Evolutionary conservation across 2,888 invertebrate genomes (phyloP).

Genomic region (Masnerella sp.): DNA sequence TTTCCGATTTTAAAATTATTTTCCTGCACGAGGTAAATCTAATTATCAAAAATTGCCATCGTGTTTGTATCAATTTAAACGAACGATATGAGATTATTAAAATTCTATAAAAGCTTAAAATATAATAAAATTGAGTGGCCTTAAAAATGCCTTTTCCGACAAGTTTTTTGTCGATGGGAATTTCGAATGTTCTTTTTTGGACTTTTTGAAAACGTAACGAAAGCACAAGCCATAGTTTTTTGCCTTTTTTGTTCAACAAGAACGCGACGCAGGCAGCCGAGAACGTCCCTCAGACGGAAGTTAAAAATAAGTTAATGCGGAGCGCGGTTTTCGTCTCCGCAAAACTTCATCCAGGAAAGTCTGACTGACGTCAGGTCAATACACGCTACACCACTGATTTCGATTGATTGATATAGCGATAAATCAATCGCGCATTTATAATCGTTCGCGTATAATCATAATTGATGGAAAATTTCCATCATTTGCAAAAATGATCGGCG

Average conservation of each 20-base stretch:
- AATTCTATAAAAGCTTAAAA: too few species aligned
- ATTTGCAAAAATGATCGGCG: not conserved
- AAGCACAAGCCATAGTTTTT: slow-evolving; percentile 3
- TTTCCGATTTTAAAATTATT: too few species aligned
- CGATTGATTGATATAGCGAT: slow-evolving; percentile 25
- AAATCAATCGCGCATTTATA: slow-evolving; percentile 21
- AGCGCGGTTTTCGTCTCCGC: slow-evolving; percentile 11
- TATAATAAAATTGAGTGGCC: too few species aligned
- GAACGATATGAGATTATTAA: too few species aligned
- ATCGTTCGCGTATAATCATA: slow-evolving; percentile 10
- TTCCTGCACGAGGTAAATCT: too few species aligned
- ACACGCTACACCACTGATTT: slow-evolving; percentile 23
- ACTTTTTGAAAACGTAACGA: too few species aligned
- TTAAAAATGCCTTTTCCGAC: too few species aligned
- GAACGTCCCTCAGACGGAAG: slow-evolving; percentile 17
- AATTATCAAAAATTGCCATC: too few species aligned
- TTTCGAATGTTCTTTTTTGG: too few species aligned
- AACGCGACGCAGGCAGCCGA: not conserved
- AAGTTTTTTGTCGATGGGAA: too few species aligned
- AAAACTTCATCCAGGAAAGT: slow-evolving; percentile 18
- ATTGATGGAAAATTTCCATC: slow-evolving; percentile 19
- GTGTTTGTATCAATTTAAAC: too few species aligned
- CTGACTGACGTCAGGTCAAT: slow-evolving; percentile 21
- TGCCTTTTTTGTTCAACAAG: slow-evolving; percentile 14
- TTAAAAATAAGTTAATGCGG: slow-evolving; percentile 29